These are phyloP conservation scores for Antrozous pallidus DNA, from an alignment of 2,797 vertebrate species.

Conservation along the genomic window DNA sequence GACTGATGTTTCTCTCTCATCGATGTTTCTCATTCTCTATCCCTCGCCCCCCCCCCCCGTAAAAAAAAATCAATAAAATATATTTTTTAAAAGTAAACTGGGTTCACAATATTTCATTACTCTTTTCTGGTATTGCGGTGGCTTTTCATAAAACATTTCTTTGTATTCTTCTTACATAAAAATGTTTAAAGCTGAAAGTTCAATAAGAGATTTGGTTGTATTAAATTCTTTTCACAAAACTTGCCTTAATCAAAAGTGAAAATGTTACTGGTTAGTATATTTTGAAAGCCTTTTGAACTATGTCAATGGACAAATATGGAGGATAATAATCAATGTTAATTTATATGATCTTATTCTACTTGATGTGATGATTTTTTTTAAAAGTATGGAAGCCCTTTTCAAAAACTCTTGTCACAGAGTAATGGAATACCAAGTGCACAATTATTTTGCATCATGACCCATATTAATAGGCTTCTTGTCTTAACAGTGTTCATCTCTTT, in stretches of 20 bases:
- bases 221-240: too few relatives aligned
- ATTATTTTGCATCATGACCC: slow-evolving; percentile 46
- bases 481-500: slow-evolving; percentile 66
- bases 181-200: slow-evolving; percentile 65
- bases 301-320: background rate
- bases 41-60: too few relatives aligned
- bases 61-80: too few relatives aligned
- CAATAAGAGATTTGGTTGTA: too few relatives aligned
- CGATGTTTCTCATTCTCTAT: too few relatives aligned
- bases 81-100: slow-evolving; percentile 44
- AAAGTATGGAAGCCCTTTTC: slow-evolving; percentile 60
- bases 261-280: too few relatives aligned
- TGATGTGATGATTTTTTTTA: slow-evolving; percentile 60
- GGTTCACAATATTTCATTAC: slow-evolving; percentile 73
- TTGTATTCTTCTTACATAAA: slow-evolving; percentile 77
- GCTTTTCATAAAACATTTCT: slow-evolving; percentile 81
- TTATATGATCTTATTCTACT: slow-evolving; percentile 68
- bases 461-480: slow-evolving; percentile 65
- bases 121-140: slow-evolving; percentile 73
- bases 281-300: slow-evolving; percentile 55
- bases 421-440: slow-evolving; percentile 53
- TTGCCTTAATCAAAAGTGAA: too few relatives aligned
- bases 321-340: slow-evolving; percentile 66
- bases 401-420: slow-evolving; percentile 34
- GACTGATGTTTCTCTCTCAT: too few relatives aligned